A percentile compares a stretch with the other conserved stretches of the same genome.
phyloP scores from a whole-genome alignment of 2,113 vertebrate genomes.

The Myxocyprinus asiaticus region DNA sequence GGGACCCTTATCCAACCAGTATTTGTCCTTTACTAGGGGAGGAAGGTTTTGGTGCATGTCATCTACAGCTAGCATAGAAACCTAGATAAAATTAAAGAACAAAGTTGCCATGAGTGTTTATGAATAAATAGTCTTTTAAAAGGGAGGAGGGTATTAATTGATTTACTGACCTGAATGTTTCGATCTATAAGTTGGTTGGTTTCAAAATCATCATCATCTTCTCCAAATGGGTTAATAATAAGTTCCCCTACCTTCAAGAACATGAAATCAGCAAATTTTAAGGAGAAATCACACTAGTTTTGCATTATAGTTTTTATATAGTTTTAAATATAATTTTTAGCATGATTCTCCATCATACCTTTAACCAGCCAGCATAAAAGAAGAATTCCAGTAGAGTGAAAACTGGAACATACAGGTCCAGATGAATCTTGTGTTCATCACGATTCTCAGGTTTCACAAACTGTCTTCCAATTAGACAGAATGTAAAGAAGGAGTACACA shows the following conservation, averaged over 20 bases:
- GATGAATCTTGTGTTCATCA: slow-evolving; percentile 49
- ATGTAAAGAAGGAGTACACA: slow-evolving; percentile 85
- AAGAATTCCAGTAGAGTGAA: slow-evolving; percentile 90
- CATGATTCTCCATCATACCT: slow-evolving; percentile 66
- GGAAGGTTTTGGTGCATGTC: slow-evolving; percentile 88
- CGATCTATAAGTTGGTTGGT: slow-evolving; percentile 89
- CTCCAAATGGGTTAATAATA: slow-evolving; percentile 90
- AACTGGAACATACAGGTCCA: slow-evolving; percentile 85
- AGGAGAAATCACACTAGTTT: too few species aligned
- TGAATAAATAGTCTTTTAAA: too few species aligned
- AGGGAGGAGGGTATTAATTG: too few species aligned
- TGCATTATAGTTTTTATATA: too few species aligned
- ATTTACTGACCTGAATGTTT: slow-evolving; percentile 81
- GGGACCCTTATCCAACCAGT: slow-evolving; percentile 78
- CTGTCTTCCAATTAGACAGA: slow-evolving; percentile 84
- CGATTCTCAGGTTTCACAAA: slow-evolving; percentile 78
- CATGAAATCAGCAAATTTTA: neutral
- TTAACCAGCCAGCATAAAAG: slow-evolving; percentile 90
- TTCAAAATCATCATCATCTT: slow-evolving; percentile 91
- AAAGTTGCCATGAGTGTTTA: too few species aligned
- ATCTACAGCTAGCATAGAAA: slow-evolving; percentile 83
- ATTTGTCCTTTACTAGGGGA: slow-evolving; percentile 76
- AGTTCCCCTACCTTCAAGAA: slow-evolving; percentile 82
- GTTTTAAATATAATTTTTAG: neutral
- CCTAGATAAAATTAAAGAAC: slow-evolving; percentile 65